phyloP scores from a whole-genome alignment of 2,888 invertebrate genomes.

The Macrophya alboannulata region DNA sequence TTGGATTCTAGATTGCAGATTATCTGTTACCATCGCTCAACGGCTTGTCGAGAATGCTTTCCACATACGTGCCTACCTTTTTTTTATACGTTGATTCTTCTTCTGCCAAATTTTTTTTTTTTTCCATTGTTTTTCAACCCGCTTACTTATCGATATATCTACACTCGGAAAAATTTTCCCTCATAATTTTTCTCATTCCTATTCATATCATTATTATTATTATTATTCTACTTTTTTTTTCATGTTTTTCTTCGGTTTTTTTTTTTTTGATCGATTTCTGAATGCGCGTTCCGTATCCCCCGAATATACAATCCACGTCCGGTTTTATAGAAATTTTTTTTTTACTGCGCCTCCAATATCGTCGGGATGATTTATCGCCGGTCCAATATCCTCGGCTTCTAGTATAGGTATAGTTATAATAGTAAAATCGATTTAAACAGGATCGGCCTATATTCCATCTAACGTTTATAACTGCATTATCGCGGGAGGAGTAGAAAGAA shows the following conservation, averaged over 20 bases:
- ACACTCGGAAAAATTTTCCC: not conserved
- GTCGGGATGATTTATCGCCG: slow-evolving; percentile 20
- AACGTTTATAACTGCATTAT: not conserved
- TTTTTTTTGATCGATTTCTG: not conserved
- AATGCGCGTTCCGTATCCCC: not conserved
- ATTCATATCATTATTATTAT: too few species aligned
- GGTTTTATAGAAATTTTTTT: slow-evolving; percentile 23
- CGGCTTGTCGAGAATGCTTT: slow-evolving; percentile 1
- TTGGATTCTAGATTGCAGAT: slow-evolving; percentile 68
- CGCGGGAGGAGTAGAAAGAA: not conserved
- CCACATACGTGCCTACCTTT: not conserved
- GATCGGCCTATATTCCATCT: not conserved
- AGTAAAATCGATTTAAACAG: not conserved
- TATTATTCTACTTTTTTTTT: not conserved
- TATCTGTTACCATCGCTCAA: slow-evolving; percentile 39
- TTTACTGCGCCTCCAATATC: slow-evolving; percentile 36
- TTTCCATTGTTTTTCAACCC: not conserved
- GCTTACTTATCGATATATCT: not conserved
- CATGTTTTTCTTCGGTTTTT: not conserved
- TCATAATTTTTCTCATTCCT: not conserved
- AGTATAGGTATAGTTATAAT: too few species aligned
- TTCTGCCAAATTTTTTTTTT: too few species aligned
- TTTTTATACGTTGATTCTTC: not conserved
- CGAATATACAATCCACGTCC: slow-evolving; percentile 1
- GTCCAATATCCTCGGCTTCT: slow-evolving; percentile 11